Evolutionary conservation across 1,140 invertebrate genomes (phyloP), one percentile per base, ranked within the genome.

Genomic region (Aphelenchoides fujianensis): DNA sequence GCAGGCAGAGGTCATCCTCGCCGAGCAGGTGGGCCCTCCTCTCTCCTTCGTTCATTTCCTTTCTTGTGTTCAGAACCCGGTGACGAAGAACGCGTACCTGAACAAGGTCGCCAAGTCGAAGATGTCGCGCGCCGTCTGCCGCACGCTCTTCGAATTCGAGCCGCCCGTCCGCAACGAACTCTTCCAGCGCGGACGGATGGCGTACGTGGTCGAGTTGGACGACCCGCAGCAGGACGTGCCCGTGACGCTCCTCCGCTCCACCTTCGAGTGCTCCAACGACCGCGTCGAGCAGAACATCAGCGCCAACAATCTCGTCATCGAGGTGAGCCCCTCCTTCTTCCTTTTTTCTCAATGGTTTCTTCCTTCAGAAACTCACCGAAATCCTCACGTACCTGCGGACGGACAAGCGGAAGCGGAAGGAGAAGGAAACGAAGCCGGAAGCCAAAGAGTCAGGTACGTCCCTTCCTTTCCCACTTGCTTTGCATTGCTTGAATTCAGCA

Each of bases 151-250:
- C 71, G 85, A 82, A 35, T 75, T 69, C 1, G 82, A 84, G 37
- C 72, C 83, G n/a, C 85, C 87, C 55, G 90, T 91, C 48, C 88
- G 91, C 52, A 97, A 97, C 85, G 95, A 98, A 79, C 84, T 97
- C n/a, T 99, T 98, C 87, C 78, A 66, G 2, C 92, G 94, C 0
- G 92, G 94, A 48, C 88, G 96, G 16, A 98, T 98, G 94, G 96
- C 96, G 0, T 99, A 98, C 84, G 91, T 97, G 1, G 92, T 98
- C 61, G 95, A 98, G 80, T 85, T 98, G 70, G 83, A 86, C 35
- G 95, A 98, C 82, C 92, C 94, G 69, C 92, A 94, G 68, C 91
- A 90, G 70, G 95, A 98, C 83, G 95, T 98, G 69, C 96, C 96
- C 0, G 97, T 93, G 0, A 98, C 95, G 0, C 83, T 97, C 7